Evolutionary conservation across 2,888 invertebrate genomes (phyloP).

Genomic region (Odontothrips loti): DNA sequence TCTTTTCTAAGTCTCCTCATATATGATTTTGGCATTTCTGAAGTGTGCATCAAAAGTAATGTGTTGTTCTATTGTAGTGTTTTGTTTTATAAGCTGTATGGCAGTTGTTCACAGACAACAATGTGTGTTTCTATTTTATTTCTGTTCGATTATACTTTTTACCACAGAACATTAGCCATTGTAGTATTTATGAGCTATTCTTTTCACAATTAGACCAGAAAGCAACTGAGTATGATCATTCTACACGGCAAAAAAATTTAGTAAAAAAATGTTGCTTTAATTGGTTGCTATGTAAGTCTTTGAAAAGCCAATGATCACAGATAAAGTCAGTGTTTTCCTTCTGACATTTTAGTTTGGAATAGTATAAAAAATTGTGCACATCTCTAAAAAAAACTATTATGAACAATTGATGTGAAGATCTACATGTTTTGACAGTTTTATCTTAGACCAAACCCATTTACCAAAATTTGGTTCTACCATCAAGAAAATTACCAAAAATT

Average conservation of each 20-base stretch:
- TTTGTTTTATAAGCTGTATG: neutral
- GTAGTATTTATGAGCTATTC: neutral
- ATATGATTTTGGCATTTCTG: neutral
- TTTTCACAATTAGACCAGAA: neutral
- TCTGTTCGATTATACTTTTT: neutral
- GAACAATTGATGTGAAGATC: neutral
- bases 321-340: too few relatives aligned
- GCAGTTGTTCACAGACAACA: neutral
- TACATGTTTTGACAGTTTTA: neutral
- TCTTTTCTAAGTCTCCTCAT: neutral
- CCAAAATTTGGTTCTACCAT: neutral
- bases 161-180: neutral
- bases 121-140: neutral
- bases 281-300: neutral
- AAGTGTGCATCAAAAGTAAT: neutral
- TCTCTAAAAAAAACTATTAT: neutral
- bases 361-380: neutral
- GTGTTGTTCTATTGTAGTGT: neutral
- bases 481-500: too few relatives aligned
- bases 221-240: neutral
- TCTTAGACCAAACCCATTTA: neutral
- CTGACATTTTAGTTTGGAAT: too few relatives aligned
- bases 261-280: neutral
- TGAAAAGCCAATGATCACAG: neutral
- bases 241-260: neutral